Evolutionary conservation across 1,140 invertebrate species (phyloP).

Genomic region (Camponotus pennsylvanicus): DNA sequence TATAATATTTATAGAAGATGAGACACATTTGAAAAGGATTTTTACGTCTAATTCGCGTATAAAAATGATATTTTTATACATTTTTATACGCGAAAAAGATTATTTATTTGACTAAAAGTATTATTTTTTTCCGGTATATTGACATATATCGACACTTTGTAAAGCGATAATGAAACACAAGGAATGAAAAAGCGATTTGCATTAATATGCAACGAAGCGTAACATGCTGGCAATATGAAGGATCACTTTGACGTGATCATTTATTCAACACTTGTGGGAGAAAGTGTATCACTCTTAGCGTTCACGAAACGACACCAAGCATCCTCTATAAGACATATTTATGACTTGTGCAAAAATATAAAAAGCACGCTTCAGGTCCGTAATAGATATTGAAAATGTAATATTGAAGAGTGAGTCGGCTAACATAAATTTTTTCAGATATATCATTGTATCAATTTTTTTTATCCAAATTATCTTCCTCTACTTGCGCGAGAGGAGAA

Average conservation of each 20-base stretch:
- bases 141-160: conserved; percentile 29
- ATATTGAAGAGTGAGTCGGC: neutral
- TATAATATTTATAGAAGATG: neutral
- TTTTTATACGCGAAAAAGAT: neutral
- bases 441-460: neutral
- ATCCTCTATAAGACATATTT: conserved; percentile 52
- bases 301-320: conserved; percentile 19
- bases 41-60: no score
- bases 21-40: neutral
- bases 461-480: neutral
- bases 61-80: neutral
- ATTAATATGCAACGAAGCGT: conserved; percentile 55
- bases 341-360: conserved; percentile 48
- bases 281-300: conserved; percentile 57
- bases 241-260: conserved; percentile 56
- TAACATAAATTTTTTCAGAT: conserved; percentile 16
- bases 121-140: conserved; percentile 18
- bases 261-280: conserved; percentile 54
- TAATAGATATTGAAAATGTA: conserved; percentile 28
- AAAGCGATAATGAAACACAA: conserved; percentile 52
- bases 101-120: conserved; percentile 16
- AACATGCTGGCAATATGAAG: conserved; percentile 38
- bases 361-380: neutral
- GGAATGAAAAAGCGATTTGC: conserved; percentile 9
- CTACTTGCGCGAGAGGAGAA: neutral